Percentiles rank a stretch among this genome's conserved stretches.
phyloP scores from a whole-genome alignment of 1,140 invertebrate species.

The Trichogramma pretiosum region DNA sequence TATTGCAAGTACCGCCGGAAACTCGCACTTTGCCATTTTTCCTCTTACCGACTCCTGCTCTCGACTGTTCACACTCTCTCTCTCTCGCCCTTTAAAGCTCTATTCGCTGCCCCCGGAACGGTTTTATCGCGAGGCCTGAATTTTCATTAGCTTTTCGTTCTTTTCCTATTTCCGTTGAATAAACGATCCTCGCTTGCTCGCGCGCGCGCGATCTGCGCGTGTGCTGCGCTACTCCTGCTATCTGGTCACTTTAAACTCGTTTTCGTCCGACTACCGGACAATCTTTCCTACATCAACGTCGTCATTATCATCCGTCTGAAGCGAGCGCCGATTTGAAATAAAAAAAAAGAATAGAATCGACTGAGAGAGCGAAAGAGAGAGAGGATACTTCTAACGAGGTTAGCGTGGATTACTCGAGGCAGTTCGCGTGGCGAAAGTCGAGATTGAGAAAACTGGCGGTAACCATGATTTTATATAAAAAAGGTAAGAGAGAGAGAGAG shows the following conservation, averaged over 20 bases:
- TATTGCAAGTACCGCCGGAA: conserved; percentile 40
- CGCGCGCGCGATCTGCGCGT: too few species aligned
- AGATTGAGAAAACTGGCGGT: conserved; percentile 38
- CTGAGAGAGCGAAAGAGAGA: conserved; percentile 12
- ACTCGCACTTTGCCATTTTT: conserved; percentile 16
- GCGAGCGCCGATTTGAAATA: not conserved
- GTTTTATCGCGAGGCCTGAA: conserved; percentile 6
- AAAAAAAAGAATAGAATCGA: conserved; percentile 6
- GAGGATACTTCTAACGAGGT: conserved; percentile 34
- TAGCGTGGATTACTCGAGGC: conserved; percentile 38
- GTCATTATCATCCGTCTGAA: not conserved
- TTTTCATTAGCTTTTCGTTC: conserved; percentile 8
- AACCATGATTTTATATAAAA: too few species aligned
- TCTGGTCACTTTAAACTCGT: conserved; percentile 13
- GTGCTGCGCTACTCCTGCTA: too few species aligned
- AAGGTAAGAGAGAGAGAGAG: conserved; percentile 3
- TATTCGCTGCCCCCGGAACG: not conserved
- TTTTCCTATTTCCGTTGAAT: conserved; percentile 3
- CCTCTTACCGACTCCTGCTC: not conserved
- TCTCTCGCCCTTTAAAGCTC: not conserved
- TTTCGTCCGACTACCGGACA: not conserved
- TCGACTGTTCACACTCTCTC: not conserved
- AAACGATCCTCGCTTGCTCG: conserved; percentile 1
- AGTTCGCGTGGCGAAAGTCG: conserved; percentile 31
- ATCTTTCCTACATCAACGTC: not conserved